These are phyloP conservation scores for Danio jaintianensis DNA, from an alignment of 2,797 vertebrate genomes.

Conservation along the genomic window DNA sequence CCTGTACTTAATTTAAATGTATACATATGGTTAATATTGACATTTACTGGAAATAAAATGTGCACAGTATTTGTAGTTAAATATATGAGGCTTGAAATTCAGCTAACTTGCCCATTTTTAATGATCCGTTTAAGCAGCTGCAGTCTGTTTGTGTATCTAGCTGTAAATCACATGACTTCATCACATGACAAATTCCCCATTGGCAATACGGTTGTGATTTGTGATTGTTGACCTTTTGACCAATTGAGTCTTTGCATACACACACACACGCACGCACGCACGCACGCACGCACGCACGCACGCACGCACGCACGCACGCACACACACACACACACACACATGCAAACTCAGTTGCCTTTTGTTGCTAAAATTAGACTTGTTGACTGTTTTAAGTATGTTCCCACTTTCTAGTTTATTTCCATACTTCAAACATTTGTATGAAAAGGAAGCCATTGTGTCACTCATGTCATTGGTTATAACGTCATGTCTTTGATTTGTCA, in stretches of 20 bases:
- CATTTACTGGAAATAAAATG: not conserved
- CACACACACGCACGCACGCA: not conserved
- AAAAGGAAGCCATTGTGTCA: slow-evolving; percentile 42
- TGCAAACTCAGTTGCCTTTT: slow-evolving; percentile 8
- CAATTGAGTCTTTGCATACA: slow-evolving; percentile 14
- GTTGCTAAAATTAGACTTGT: slow-evolving; percentile 34
- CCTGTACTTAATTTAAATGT: not conserved
- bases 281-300: not conserved
- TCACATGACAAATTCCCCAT: slow-evolving; percentile 45
- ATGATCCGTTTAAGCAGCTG: slow-evolving; percentile 28
- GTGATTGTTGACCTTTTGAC: slow-evolving; percentile 40
- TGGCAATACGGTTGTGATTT: slow-evolving; percentile 15
- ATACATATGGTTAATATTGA: not conserved
- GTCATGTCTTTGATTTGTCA: slow-evolving; percentile 5
- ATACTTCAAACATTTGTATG: slow-evolving; percentile 36
- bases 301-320: not conserved
- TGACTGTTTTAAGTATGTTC: slow-evolving; percentile 28
- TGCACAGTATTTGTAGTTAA: not conserved
- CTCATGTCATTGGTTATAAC: slow-evolving; percentile 22
- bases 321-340: not conserved
- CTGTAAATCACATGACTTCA: slow-evolving; percentile 54
- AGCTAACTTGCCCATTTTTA: not conserved
- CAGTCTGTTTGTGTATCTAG: slow-evolving; percentile 40
- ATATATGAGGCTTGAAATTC: slow-evolving; percentile 23
- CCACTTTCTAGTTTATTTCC: slow-evolving; percentile 30